Percentiles rank a stretch among this genome's conserved stretches.
Conservation (phyloP, 2,888 invertebrate species). For the Metellina segmentata region DNA sequence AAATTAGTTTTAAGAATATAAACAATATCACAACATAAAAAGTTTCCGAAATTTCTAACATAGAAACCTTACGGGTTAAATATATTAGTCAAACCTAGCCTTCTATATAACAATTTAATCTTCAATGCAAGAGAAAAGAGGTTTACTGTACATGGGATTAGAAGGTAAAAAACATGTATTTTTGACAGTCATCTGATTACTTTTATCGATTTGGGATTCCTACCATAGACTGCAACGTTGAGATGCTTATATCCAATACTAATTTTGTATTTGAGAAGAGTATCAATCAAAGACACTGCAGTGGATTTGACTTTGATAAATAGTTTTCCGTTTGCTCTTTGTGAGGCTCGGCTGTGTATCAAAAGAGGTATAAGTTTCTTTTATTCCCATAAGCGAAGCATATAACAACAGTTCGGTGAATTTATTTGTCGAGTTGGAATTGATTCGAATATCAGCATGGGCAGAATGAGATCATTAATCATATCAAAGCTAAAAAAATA, state of each 20-base stretch:
- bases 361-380: constrained; percentile 1
- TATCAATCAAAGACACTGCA: constrained; percentile 21
- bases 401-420: neutral
- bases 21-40: too few species aligned
- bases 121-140: too few species aligned
- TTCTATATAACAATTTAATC: too few species aligned
- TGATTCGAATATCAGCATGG: neutral
- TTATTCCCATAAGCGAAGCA: neutral
- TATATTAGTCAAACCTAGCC: too few species aligned
- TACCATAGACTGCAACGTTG: constrained; percentile 19
- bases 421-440: neutral
- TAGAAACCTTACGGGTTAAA: too few species aligned
- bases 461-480: neutral
- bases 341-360: constrained; percentile 6
- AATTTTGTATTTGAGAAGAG: constrained; percentile 1
- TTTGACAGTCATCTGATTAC: constrained; percentile 36
- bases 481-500: neutral
- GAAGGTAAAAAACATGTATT: constrained; percentile 17
- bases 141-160: neutral
- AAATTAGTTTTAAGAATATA: too few species aligned
- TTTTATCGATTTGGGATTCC: constrained; percentile 40
- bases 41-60: too few species aligned
- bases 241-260: neutral
- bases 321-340: constrained; percentile 27
- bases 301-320: constrained; percentile 51